Evolutionary conservation across 1,140 invertebrate genomes (phyloP), one percentile per base, ranked within the genome.

Genomic region (Holcopasites calliopsidis): DNA sequence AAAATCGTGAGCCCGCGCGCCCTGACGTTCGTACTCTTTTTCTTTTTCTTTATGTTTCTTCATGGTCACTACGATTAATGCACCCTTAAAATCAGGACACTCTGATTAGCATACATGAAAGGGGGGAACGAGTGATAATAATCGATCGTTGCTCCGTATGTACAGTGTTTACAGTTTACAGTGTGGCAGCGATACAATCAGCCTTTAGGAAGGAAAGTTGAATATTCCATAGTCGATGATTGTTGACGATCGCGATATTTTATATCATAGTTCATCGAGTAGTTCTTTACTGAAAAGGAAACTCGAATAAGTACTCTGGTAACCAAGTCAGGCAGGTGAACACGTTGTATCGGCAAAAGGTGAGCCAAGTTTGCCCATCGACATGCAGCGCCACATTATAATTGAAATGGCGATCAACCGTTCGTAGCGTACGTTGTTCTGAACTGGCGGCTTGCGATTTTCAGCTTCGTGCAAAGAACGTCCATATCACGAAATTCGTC

Each of bases 161-260:
- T 82, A 82, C 80, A 82, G 79, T 82, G 80, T 82, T 82, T 82
- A 82, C 80, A 82, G 80, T 82, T 82, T 82, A 82, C 80, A 82
- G 54, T 74, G 44, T 78, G 55, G 52, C 57, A 50, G 64, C 74
- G 80, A 71, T 77, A 58, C 60, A 81, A 26, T 81, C 65, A 58
- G 74, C 73, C 66, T 58, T 28, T 50, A 31, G 10, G 70, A 58
- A 65, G 44, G 49, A 76, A 54, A 52, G 71, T n/a, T 50, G 6
- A 26, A 2, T 28, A 52, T 16, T 66, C 18, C 31, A 62, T 55
- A 61, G 52, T 75, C 64, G 47, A 50, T 49, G 60, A 35, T 50
- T 42, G 33, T 26, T 49, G 50, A n/a, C 42, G 57, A 5, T 69
- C 50, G 40, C 50, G 28, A 57, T 35, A 8, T 26, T 55, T 66